These are phyloP conservation scores for Ailuropoda melanoleuca DNA, from an alignment of 2,113 vertebrate genomes.

Conservation along the genomic window DNA sequence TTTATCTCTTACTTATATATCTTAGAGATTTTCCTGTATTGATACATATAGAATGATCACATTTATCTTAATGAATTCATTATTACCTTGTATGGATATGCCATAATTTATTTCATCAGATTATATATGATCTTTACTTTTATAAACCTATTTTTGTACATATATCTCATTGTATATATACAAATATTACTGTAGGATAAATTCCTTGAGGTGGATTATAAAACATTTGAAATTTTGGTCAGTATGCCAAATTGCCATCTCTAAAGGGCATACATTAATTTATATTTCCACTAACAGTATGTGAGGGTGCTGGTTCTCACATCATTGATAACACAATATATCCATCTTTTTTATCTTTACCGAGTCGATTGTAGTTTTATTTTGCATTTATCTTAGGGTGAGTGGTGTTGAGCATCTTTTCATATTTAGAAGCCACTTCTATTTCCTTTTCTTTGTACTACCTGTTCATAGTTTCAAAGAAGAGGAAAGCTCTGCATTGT, in stretches of 20 bases:
- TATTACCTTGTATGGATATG: background rate
- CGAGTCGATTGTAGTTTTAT: background rate
- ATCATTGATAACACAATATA: background rate
- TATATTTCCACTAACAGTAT: background rate
- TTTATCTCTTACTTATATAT: background rate
- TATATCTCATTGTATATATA: background rate
- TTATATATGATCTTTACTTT: background rate
- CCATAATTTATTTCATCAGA: background rate
- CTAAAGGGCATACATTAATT: background rate
- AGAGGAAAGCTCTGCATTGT: background rate
- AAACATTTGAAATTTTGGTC: background rate
- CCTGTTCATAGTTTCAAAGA: background rate
- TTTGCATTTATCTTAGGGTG: background rate
- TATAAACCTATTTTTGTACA: background rate
- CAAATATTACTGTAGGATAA: background rate
- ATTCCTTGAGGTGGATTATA: background rate
- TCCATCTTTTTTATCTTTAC: background rate
- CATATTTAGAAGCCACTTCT: background rate
- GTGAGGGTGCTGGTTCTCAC: background rate
- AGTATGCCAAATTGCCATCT: background rate
- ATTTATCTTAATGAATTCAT: background rate
- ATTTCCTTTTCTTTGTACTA: background rate
- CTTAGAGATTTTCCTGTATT: background rate
- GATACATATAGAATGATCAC: background rate
- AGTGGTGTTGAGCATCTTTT: conserved; percentile 1